Base-by-base conservation (phyloP, 2,888 invertebrate genomes). In the Caenorhabditis japonica region DNA sequence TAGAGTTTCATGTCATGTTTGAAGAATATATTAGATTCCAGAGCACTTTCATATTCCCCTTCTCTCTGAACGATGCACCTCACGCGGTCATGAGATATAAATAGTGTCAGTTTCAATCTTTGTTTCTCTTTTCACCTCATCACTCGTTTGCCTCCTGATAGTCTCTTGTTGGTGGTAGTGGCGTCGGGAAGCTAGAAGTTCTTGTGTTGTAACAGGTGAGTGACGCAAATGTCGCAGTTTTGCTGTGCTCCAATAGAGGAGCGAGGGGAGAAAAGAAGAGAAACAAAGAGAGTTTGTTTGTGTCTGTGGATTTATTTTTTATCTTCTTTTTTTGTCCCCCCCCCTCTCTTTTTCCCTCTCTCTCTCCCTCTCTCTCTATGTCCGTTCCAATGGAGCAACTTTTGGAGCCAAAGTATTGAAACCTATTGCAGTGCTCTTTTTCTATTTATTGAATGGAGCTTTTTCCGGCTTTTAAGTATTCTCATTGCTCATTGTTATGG, bases 151-250 rank as follows among this genome's bases (percentile, higher is more conserved):
- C 38, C 72, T 60, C 66, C 41, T 64, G 66, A 66, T 66, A 66
- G 56, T 66, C 66, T n/a, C n/a, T 62, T 51, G 49, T 51, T 66
- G 56, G 49, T 66, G 49, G 66, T 66, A 51, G 56, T 66, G 49
- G 49, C 49, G 39, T 43, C 39, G 66, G 43, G 66, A 55, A 25
- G 58, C 44, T 25, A 49, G 66, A 55, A 25, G 58, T 52, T 25
- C 56, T 55, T 15, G 51, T 41, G 66, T 66, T 66, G 66, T 66
- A 66, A 66, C 66, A 66, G 66, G 66, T 66, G 66, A 66, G 66
- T 56, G 66, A 66, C 66, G 66, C 66, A 66, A 58, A 59, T 68
- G 66, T 66, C 66, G 66, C 66, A 66, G 56, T 56, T 66, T 66
- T 39, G 47, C 39, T 15, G 38, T 66, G 56, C 41, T 47, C 64